phyloP scores from a whole-genome alignment of 2,888 invertebrate species.

The Microplitis manilae region DNA sequence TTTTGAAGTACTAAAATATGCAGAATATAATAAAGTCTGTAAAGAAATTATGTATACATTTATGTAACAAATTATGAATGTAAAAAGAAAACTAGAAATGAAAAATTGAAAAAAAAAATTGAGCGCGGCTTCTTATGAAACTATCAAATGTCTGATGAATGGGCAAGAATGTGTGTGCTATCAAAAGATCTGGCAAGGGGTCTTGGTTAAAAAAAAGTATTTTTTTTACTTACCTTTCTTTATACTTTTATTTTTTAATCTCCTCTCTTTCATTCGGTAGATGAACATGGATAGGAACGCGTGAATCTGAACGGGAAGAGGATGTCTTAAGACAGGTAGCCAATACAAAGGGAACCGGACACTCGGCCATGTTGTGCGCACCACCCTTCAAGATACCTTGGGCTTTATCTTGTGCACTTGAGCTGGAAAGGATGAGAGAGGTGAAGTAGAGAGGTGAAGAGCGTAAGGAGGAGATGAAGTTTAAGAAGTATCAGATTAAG shows the following conservation, averaged over 20 bases:
- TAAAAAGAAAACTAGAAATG: neutral
- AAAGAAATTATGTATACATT: no score
- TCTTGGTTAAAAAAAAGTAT: conserved; percentile 37
- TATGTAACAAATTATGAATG: no score
- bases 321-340: conserved; percentile 70
- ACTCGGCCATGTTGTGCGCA: conserved; percentile 62
- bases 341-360: conserved; percentile 69
- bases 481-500: conserved; percentile 25
- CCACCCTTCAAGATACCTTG: conserved; percentile 25
- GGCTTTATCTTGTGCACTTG: conserved; percentile 18
- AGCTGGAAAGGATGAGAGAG: conserved; percentile 10
- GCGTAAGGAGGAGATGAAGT: neutral
- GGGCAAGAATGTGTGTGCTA: conserved; percentile 68
- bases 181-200: conserved; percentile 65
- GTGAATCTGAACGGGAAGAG: conserved; percentile 47
- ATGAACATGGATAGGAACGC: conserved; percentile 31
- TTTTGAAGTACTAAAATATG: no score
- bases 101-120: conserved; percentile 49
- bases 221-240: conserved; percentile 42
- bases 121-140: conserved; percentile 65
- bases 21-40: no score
- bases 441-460: conserved; percentile 6
- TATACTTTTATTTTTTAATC: conserved; percentile 43
- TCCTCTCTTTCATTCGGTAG: conserved; percentile 13
- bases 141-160: conserved; percentile 71